Conservation (phyloP, 2,797 vertebrate species). For the Chiloscyllium punctatum region DNA sequence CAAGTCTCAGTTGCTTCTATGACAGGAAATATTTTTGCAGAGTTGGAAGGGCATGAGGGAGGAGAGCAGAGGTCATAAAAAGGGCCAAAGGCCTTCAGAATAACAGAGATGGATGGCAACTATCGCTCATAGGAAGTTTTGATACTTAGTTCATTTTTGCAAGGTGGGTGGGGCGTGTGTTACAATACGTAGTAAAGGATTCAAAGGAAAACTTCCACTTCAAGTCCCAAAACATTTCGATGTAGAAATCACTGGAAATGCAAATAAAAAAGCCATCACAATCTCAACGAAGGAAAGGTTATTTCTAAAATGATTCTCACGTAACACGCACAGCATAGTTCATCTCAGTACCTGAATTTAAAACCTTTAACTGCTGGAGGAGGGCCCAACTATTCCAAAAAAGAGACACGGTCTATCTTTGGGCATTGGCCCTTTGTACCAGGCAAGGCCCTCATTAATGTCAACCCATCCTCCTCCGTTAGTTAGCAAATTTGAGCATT, state of each 20-base stretch:
- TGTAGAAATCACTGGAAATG: background rate
- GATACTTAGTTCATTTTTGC: background rate
- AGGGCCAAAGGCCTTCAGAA: background rate
- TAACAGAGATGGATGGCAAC: background rate
- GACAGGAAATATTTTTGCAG: background rate
- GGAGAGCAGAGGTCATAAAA: too few relatives aligned
- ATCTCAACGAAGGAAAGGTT: slow-evolving; percentile 20
- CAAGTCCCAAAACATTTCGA: background rate
- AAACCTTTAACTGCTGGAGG: slow-evolving; percentile 16
- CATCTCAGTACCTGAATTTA: slow-evolving; percentile 19
- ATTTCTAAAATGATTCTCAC: slow-evolving; percentile 23
- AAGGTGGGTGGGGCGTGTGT: background rate
- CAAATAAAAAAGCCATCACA: slow-evolving; percentile 16
- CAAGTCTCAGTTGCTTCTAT: too few relatives aligned
- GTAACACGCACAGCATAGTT: background rate
- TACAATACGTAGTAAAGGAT: background rate
- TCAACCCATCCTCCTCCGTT: background rate
- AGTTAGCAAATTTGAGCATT: slow-evolving; percentile 13
- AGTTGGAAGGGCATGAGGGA: too few relatives aligned
- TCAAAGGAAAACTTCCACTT: background rate
- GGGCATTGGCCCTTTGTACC: background rate
- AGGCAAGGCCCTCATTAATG: background rate
- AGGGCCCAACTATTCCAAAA: background rate
- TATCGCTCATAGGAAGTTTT: background rate
- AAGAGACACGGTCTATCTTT: background rate